Percentiles rank a stretch among this genome's conserved stretches.
Evolutionary conservation across 2,888 invertebrate species (phyloP).

Genomic region (Agrypnus murinus): DNA sequence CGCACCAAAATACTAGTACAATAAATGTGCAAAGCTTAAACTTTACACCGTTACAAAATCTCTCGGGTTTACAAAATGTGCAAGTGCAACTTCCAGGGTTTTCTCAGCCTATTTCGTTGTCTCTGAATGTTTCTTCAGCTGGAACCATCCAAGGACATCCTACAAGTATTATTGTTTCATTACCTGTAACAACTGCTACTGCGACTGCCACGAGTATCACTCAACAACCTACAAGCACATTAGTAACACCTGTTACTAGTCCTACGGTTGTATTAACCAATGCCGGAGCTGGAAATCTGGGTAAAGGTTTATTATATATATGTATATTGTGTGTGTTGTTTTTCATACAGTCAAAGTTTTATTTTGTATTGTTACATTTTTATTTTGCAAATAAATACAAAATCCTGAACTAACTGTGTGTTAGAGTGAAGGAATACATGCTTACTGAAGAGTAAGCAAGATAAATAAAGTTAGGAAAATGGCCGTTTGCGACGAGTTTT

Average conservation of each 20-base stretch:
- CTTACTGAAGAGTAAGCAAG: no score
- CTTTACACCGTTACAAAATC: slow-evolving; percentile 78
- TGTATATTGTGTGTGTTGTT: background rate
- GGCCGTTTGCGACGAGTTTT: no score
- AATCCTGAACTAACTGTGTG: no score
- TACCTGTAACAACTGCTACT: slow-evolving; percentile 67
- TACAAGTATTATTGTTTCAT: slow-evolving; percentile 67
- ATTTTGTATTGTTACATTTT: slow-evolving; percentile 12
- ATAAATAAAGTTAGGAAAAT: no score
- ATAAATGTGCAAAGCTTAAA: slow-evolving; percentile 82
- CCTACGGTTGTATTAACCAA: slow-evolving; percentile 67
- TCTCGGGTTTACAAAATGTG: slow-evolving; percentile 86
- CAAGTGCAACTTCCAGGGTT: slow-evolving; percentile 89
- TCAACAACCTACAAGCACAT: slow-evolving; percentile 57
- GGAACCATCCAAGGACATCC: slow-evolving; percentile 72
- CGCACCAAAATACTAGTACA: slow-evolving; percentile 61
- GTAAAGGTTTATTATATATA: slow-evolving; percentile 31
- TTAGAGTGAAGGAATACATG: no score
- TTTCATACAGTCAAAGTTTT: background rate
- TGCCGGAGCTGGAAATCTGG: slow-evolving; percentile 61
- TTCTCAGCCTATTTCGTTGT: slow-evolving; percentile 89
- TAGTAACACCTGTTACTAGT: slow-evolving; percentile 61
- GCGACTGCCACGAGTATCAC: slow-evolving; percentile 69
- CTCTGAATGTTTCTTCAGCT: slow-evolving; percentile 82
- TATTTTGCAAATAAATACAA: no score